Evolutionary conservation across 2,113 vertebrate species (phyloP).

Genomic region (Thunnus maccoyii): DNA sequence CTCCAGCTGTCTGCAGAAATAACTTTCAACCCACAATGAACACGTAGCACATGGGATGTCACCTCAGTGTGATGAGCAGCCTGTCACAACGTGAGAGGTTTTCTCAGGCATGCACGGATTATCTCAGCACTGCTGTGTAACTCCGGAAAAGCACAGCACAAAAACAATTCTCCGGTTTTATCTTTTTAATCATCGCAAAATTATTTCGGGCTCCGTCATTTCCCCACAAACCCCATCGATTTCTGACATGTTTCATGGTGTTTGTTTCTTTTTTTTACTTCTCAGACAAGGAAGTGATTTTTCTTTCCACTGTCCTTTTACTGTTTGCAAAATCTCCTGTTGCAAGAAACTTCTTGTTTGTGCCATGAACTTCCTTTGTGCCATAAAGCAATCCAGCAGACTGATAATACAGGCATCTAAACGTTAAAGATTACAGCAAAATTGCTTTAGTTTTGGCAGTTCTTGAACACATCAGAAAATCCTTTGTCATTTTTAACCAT

Average conservation of each 20-base stretch:
- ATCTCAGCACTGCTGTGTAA: background rate
- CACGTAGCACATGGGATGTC: constrained; percentile 8
- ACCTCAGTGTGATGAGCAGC: constrained; percentile 14
- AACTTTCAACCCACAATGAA: constrained; percentile 8
- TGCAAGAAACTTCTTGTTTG: background rate
- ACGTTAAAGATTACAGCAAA: too few species aligned
- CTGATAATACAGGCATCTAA: too few species aligned
- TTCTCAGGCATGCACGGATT: background rate
- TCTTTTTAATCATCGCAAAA: constrained; percentile 18
- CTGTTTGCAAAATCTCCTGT: background rate
- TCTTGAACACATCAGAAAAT: too few species aligned
- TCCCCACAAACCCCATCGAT: background rate
- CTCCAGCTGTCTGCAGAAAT: constrained; percentile 36
- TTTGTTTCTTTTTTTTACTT: background rate
- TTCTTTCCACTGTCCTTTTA: background rate
- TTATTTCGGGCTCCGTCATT: background rate
- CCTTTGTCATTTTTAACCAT: too few species aligned
- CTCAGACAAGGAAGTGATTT: background rate
- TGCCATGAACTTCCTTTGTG: background rate
- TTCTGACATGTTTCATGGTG: background rate
- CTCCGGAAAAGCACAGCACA: too few species aligned
- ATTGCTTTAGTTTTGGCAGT: too few species aligned
- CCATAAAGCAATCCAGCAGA: too few species aligned
- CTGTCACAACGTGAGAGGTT: constrained; percentile 28
- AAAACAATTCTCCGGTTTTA: background rate